These are phyloP conservation scores for Opisthograptis luteolata DNA, from an alignment of 2,888 invertebrate genomes.

Conservation along the genomic window DNA sequence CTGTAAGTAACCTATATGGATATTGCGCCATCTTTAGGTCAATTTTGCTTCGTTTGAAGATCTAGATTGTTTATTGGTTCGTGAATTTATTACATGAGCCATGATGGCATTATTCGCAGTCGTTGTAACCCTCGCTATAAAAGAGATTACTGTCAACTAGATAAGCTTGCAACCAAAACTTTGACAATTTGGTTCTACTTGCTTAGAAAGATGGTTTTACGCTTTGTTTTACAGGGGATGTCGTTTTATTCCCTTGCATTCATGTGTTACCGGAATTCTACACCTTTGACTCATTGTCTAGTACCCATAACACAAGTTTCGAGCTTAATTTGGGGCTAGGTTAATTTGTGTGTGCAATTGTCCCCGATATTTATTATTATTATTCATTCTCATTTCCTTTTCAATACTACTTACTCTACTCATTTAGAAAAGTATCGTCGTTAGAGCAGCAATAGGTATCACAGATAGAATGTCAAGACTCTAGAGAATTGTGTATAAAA, in stretches of 20 bases:
- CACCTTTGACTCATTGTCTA: too few species aligned
- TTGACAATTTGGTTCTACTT: constrained; percentile 53
- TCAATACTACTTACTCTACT: too few species aligned
- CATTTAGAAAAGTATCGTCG: too few species aligned
- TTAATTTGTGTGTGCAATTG: too few species aligned
- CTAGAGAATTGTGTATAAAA: too few species aligned
- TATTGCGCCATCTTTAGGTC: neutral
- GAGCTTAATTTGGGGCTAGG: too few species aligned
- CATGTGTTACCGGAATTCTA: neutral
- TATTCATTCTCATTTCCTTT: too few species aligned
- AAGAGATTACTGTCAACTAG: constrained; percentile 57
- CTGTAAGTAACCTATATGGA: neutral
- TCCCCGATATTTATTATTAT: too few species aligned
- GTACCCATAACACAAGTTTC: too few species aligned
- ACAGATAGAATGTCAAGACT: too few species aligned
- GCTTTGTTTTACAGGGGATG: constrained; percentile 23
- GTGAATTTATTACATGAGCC: constrained; percentile 29
- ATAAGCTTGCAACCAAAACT: constrained; percentile 52
- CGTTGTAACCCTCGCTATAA: constrained; percentile 46
- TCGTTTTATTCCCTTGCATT: neutral
- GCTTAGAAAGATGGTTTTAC: constrained; percentile 34
- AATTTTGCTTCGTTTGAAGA: neutral
- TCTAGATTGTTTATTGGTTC: constrained; percentile 2
- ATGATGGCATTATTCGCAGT: constrained; percentile 22
- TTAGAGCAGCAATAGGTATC: too few species aligned